Evolutionary conservation across 2,113 vertebrate genomes (phyloP), one percentile per base, ranked within the genome.

Genomic region (Sprattus sprattus): DNA sequence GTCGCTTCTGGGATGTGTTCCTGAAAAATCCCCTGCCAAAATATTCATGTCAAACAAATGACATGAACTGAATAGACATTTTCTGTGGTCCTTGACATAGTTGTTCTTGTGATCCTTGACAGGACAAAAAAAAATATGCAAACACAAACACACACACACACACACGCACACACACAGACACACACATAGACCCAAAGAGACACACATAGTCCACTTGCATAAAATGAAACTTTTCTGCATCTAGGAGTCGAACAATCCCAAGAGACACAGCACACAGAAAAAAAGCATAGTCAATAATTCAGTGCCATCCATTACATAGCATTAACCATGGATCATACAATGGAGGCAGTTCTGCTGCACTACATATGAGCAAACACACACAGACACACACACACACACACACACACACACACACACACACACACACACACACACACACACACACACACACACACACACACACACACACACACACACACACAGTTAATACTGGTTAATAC

Each of bases 251-350:
- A 13, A 54, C 52, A 54, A 54, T 44, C 57, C 83, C 85, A 78
- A 83, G 49, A 89, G 86, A 87, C 39, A 83, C 0, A 86, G 78
- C 71, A 86, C 87, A 85, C 85, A 93, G 90, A 94, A 91, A 93
- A 91, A 92, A 90, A 94, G 83, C 88, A 88, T 32, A 13, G 90
- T 95, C 91, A 93, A 95, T 95, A 90, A 95, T 95, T 95, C 88
- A 95, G 92, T 89, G 87, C 92, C 93, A 92, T 95, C 92, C 94
- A 94, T 95, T 94, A 93, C 91, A 86, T 91, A 87, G 85, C 90
- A 94, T 95, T 89, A 89, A 94, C 95, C 92, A 95, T 94, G 90
- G 89, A 95, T 94, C 88, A 91, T 60, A 92, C 84, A 39, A 81
- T 83, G 83, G 83, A 83, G 32, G 45, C 85, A 25, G 80, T 81